Evolutionary conservation across 2,797 vertebrate species (phyloP).

Genomic region (Rhinella marina): DNA sequence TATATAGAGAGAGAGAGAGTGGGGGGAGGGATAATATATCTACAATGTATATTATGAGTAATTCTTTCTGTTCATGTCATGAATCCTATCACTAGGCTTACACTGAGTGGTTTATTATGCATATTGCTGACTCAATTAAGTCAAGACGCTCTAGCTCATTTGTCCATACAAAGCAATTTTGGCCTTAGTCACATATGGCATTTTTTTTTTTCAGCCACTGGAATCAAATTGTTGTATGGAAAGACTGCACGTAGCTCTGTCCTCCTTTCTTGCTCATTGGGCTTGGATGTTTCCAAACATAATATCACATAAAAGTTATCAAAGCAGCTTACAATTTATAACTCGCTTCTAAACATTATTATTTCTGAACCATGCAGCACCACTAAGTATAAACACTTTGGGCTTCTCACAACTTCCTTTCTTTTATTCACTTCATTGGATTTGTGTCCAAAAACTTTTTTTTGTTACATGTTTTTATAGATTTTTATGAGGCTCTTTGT

Average conservation of each 20-base stretch:
- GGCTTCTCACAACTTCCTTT: not conserved
- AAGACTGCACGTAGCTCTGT: conserved; percentile 35
- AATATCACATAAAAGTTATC: conserved; percentile 28
- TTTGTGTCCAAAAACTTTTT: not conserved
- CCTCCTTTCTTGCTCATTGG: not conserved
- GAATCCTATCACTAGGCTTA: not conserved
- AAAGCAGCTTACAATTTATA: not conserved
- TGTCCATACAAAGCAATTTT: not conserved
- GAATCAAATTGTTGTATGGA: not conserved
- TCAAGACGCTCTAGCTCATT: not conserved
- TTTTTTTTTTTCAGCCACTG: not conserved
- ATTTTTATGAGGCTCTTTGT: not conserved
- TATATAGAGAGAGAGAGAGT: no score
- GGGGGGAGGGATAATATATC: no score
- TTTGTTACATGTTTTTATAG: not conserved
- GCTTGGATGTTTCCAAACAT: not conserved
- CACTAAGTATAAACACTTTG: conserved; percentile 15
- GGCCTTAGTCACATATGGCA: not conserved
- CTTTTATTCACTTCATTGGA: not conserved
- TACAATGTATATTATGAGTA: not conserved
- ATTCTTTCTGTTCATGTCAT: not conserved
- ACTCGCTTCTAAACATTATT: conserved; percentile 34
- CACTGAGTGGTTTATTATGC: not conserved
- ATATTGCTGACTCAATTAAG: conserved; percentile 29
- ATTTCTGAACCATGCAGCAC: conserved; percentile 16